These are phyloP conservation scores for Allygus modestus DNA, from an alignment of 2,888 invertebrate species.

Conservation along the genomic window DNA sequence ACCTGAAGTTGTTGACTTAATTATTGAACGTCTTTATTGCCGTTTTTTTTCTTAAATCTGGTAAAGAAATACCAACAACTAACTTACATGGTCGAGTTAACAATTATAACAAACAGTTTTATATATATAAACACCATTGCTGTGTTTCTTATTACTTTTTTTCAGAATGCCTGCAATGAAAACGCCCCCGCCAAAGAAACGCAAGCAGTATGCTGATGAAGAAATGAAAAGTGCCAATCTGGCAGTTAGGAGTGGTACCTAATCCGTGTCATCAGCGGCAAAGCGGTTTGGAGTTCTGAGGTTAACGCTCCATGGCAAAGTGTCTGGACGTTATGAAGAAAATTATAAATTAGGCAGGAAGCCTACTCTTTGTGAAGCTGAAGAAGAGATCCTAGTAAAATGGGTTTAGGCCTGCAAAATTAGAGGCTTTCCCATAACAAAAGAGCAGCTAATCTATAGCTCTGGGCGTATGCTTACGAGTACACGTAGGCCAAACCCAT, in stretches of 20 bases:
- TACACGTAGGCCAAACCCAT: not conserved
- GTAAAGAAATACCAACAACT: no score
- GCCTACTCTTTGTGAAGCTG: not conserved
- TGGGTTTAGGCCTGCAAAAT: not conserved
- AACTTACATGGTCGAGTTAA: no score
- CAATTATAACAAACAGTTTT: no score
- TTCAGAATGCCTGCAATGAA: not conserved
- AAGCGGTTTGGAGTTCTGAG: not conserved
- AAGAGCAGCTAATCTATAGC: not conserved
- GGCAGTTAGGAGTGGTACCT: slow-evolving; percentile 1
- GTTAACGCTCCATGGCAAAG: slow-evolving; percentile 2
- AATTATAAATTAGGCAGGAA: not conserved
- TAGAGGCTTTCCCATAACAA: not conserved
- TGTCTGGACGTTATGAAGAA: not conserved
- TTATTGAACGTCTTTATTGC: no score
- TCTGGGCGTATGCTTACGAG: not conserved
- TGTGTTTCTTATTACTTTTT: no score
- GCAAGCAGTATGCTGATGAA: slow-evolving; percentile 12
- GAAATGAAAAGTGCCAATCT: not conserved
- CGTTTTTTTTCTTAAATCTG: no score
- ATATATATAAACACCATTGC: no score
- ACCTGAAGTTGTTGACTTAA: no score
- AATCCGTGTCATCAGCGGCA: not conserved
- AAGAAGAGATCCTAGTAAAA: not conserved
- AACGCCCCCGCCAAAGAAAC: not conserved